These are phyloP conservation scores for Anthoptus insignis DNA, from an alignment of 2,888 invertebrate species.

Conservation along the genomic window DNA sequence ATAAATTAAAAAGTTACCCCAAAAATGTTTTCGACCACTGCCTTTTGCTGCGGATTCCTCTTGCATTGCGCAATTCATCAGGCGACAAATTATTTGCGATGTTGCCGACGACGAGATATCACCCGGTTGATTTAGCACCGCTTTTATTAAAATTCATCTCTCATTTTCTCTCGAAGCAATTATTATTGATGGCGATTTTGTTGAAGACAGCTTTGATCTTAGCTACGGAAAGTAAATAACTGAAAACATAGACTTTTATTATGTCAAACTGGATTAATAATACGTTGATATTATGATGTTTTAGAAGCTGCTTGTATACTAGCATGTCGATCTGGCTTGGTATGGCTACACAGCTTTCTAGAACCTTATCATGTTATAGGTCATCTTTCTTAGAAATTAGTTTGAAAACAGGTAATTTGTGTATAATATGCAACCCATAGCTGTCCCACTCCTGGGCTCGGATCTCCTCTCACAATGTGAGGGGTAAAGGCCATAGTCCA, in stretches of 20 bases:
- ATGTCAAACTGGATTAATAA: not conserved
- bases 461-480: too few species aligned
- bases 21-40: constrained; percentile 14
- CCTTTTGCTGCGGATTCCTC: constrained; percentile 75
- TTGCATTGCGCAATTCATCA: constrained; percentile 72
- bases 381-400: too few species aligned
- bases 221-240: not conserved
- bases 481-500: too few species aligned
- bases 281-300: too few species aligned
- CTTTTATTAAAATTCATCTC: constrained; percentile 31
- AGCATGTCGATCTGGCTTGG: too few species aligned
- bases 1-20: too few species aligned
- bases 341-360: too few species aligned
- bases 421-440: too few species aligned
- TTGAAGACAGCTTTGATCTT: constrained; percentile 5
- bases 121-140: constrained; percentile 32
- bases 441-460: too few species aligned
- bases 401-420: too few species aligned
- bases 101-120: constrained; percentile 43
- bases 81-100: constrained; percentile 59
- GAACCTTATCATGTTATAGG: too few species aligned
- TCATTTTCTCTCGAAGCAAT: constrained; percentile 20
- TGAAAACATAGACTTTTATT: not conserved
- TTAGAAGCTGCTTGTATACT: too few species aligned
- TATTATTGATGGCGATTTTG: constrained; percentile 7